phyloP scores from a whole-genome alignment of 2,888 invertebrate species.

The Conomelus anceps region DNA sequence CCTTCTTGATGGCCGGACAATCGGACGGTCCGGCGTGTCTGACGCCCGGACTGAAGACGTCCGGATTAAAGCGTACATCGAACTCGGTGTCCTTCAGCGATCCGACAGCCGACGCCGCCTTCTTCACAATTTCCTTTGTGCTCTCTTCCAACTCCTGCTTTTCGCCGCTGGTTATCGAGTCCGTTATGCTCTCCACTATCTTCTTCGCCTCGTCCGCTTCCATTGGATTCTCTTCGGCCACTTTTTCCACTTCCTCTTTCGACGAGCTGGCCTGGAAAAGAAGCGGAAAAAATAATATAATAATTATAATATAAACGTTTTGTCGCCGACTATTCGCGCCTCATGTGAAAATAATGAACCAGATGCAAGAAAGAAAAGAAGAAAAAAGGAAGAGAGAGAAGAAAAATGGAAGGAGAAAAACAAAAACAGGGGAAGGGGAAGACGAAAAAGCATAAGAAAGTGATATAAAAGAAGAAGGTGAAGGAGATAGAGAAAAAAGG shows the following conservation, averaged over 20 bases:
- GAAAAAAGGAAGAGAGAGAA: no score
- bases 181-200: constrained; percentile 82
- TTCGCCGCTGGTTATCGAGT: constrained; percentile 66
- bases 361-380: no score
- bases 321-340: neutral
- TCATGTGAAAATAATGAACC: no score
- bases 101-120: constrained; percentile 85
- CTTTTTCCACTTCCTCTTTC: constrained; percentile 37
- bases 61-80: constrained; percentile 96
- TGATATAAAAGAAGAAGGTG: no score
- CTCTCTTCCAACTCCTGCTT: constrained; percentile 76
- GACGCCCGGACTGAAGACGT: constrained; percentile 94
- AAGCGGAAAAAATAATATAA: constrained; percentile 41
- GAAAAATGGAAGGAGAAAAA: no score
- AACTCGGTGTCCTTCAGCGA: constrained; percentile 94
- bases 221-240: constrained; percentile 41
- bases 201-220: constrained; percentile 85
- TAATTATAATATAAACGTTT: constrained; percentile 36
- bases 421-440: no score
- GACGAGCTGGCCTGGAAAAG: neutral
- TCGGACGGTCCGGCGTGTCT: constrained; percentile 68
- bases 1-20: constrained; percentile 64
- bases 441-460: no score
- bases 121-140: constrained; percentile 78
- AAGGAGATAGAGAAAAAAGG: no score